Evolutionary conservation across 2,797 vertebrate species (phyloP), one percentile per base, ranked within the genome.

Genomic region (Typhlichthys subterraneus): DNA sequence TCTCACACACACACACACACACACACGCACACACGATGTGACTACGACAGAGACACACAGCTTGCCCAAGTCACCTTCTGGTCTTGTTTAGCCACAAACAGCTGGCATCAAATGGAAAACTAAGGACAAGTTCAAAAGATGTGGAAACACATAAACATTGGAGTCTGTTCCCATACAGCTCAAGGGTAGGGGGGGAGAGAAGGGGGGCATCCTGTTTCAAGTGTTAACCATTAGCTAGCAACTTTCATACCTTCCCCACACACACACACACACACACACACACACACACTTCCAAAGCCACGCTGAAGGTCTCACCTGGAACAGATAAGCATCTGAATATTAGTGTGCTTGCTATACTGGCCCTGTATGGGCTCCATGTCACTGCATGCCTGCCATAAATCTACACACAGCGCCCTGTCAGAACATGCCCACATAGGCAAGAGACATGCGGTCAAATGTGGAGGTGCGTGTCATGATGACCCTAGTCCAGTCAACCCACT

Each of bases 381-480:
- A 57, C 73, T 79, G 76, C 86, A 82, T 53, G 88, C 76, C 84
- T 78, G 57, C 67, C 65, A 69, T 85, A 79, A 86, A 87, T 73
- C 73, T 53, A 82, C 71, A 84, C 14, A 29, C 23, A 29, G 12
- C 61, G 70, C 64, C 72, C n/a, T 57, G 52, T 62, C 70, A 59
- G 13, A 64, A 59, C 87, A 31, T 83, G 86, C 59, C 59, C 45
- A 12, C 51, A 73, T 59, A 5, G 64, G 69, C 49, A 57, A 55
- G 45, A 45, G 45, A 53, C 73, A 29, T 29, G n/a, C 11, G 38
- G 11, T 64, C 57, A 56, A 53, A 76, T 60, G 45, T 19, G 52
- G 51, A 68, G 12, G 19, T 15, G 19, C 45, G n/a, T 5, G 47
- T 46, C 52, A 29, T 66, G 73, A 63, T 53, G 4, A 29, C 23